phyloP scores from a whole-genome alignment of 2,888 invertebrate species.

The Drosophila diplacantha region DNA sequence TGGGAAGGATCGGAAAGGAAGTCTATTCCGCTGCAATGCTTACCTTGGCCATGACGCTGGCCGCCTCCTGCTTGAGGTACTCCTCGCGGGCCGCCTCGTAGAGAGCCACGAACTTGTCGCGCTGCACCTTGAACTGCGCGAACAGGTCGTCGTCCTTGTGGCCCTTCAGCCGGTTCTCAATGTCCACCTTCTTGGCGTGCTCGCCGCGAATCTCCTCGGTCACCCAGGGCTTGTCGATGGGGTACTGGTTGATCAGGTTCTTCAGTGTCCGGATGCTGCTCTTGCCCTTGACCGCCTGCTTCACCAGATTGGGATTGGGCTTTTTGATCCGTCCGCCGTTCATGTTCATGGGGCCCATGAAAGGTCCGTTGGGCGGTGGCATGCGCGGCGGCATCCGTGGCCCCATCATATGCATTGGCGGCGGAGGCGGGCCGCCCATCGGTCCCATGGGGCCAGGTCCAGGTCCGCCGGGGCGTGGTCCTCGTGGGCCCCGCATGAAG shows the following conservation, averaged over 20 bases:
- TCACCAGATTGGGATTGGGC: constrained; percentile 67
- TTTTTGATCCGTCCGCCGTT: constrained; percentile 70
- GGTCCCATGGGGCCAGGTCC: constrained; percentile 51
- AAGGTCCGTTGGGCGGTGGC: constrained; percentile 53
- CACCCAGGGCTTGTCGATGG: constrained; percentile 81
- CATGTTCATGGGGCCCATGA: constrained; percentile 46
- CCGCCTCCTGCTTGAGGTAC: constrained; percentile 79
- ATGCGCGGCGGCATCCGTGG: constrained; percentile 57
- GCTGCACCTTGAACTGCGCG: constrained; percentile 80
- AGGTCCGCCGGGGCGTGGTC: constrained; percentile 51
- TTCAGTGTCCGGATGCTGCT: constrained; percentile 75
- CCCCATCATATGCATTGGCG: constrained; percentile 58
- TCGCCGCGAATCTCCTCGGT: constrained; percentile 80
- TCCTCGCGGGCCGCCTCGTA: constrained; percentile 80
- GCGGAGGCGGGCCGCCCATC: constrained; percentile 57
- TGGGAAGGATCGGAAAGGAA: background rate
- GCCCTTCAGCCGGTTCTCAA: constrained; percentile 78
- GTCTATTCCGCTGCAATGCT: constrained; percentile 10
- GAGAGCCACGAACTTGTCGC: constrained; percentile 80
- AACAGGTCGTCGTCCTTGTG: constrained; percentile 80
- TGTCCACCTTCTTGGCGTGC: constrained; percentile 79
- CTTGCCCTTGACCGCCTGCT: constrained; percentile 67
- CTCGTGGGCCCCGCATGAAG: constrained; percentile 65
- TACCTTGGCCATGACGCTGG: constrained; percentile 75
- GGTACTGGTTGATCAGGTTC: constrained; percentile 77